These are phyloP conservation scores for Erinaceus europaeus DNA, from an alignment of 2,113 vertebrate genomes.

Conservation along the genomic window DNA sequence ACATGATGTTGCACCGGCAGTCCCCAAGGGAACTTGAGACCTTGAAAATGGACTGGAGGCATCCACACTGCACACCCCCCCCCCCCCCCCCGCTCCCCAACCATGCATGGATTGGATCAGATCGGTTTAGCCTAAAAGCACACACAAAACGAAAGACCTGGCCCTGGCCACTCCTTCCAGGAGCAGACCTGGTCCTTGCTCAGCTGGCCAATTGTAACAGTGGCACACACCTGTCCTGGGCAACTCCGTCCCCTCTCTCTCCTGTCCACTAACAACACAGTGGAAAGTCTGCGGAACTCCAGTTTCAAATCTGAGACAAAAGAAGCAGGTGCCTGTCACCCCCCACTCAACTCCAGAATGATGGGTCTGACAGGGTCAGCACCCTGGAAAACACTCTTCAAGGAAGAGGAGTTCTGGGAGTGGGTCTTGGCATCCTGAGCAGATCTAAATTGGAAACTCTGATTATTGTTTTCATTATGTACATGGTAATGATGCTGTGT, in stretches of 20 bases:
- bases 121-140: not conserved
- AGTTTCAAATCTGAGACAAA: too few species aligned
- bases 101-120: not conserved
- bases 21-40: constrained; percentile 55
- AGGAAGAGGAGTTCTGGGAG: too few species aligned
- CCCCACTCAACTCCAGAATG: too few species aligned
- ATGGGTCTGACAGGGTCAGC: too few species aligned
- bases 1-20: not conserved
- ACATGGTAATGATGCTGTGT: too few species aligned
- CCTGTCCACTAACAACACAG: not conserved
- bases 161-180: constrained; percentile 55
- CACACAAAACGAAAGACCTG: constrained; percentile 65
- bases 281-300: not conserved
- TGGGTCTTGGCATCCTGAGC: too few species aligned
- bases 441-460: too few species aligned
- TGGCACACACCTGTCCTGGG: constrained; percentile 34
- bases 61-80: not conserved
- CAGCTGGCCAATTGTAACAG: constrained; percentile 35
- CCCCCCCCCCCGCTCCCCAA: too few species aligned
- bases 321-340: too few species aligned
- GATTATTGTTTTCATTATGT: too few species aligned
- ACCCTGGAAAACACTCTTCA: too few species aligned
- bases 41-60: constrained; percentile 20
- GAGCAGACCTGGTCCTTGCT: constrained; percentile 28
- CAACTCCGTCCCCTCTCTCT: too few species aligned